Evolutionary conservation across 1,140 invertebrate genomes (phyloP).

Genomic region (Phenacoccus solenopsis): DNA sequence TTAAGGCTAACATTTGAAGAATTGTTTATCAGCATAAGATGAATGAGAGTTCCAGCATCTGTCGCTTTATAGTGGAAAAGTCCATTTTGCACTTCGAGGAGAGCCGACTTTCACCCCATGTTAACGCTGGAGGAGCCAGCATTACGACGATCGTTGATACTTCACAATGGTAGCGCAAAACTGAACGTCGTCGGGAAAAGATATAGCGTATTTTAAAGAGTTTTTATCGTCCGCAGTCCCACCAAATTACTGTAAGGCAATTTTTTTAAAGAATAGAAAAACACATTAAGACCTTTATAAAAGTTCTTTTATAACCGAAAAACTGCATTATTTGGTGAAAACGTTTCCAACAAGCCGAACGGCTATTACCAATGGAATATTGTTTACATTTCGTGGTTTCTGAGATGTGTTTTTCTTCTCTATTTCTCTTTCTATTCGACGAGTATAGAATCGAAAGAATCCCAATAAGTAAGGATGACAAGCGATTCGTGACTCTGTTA

Average conservation of each 20-base stretch:
- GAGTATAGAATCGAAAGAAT: too few species aligned
- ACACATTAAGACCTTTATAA: not conserved
- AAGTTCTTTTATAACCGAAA: conserved; percentile 2
- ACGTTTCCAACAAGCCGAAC: not conserved
- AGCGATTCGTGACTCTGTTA: too few species aligned
- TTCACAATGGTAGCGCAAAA: not conserved
- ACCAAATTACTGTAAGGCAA: not conserved
- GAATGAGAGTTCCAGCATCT: not conserved
- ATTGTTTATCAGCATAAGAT: not conserved
- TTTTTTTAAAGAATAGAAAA: not conserved
- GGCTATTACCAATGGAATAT: not conserved
- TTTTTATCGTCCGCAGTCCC: not conserved
- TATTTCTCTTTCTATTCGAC: too few species aligned
- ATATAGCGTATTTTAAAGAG: not conserved
- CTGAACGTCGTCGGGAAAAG: not conserved
- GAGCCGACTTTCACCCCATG: not conserved
- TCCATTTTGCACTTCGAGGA: too few species aligned
- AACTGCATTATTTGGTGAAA: conserved; percentile 2
- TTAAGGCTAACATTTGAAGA: not conserved
- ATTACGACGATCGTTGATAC: not conserved
- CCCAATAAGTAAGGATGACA: too few species aligned
- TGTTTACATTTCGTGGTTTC: not conserved
- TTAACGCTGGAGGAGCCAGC: not conserved
- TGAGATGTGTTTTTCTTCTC: too few species aligned
- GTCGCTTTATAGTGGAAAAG: too few species aligned